These are phyloP conservation scores for Cosmia trapezina DNA, from an alignment of 2,888 invertebrate species.

Conservation along the genomic window DNA sequence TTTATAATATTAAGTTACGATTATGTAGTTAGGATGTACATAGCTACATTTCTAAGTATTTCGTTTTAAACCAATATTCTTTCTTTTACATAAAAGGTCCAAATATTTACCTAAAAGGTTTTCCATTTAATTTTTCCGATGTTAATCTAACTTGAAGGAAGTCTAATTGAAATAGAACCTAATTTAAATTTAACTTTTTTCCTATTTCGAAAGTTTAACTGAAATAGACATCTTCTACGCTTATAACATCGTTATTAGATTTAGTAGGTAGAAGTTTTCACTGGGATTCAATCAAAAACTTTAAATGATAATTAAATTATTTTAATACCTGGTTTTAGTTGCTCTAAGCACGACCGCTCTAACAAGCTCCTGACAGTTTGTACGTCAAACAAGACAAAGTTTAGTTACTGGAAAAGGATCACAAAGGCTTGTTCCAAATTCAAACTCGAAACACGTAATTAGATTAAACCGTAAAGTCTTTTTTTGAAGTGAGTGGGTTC, in stretches of 20 bases:
- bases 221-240: conserved; percentile 7
- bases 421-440: conserved; percentile 57
- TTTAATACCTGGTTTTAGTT: conserved; percentile 25
- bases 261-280: conserved; percentile 5
- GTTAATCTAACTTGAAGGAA: conserved; percentile 7
- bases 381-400: conserved; percentile 52
- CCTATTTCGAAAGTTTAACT: conserved; percentile 39
- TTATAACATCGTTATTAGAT: conserved; percentile 18
- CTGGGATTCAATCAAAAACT: conserved; percentile 29
- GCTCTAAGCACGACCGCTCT: conserved; percentile 26
- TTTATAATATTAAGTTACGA: no score
- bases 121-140: background rate
- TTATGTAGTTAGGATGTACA: no score
- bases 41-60: no score
- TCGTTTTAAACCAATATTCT: background rate
- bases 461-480: conserved; percentile 40
- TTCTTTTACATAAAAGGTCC: background rate
- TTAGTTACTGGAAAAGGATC: conserved; percentile 44
- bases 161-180: conserved; percentile 15
- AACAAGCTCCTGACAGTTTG: conserved; percentile 47
- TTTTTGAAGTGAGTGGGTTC: conserved; percentile 31
- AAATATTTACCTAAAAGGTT: background rate
- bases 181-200: conserved; percentile 22
- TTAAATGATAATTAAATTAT: conserved; percentile 29
- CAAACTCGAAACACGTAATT: conserved; percentile 55